These are phyloP conservation scores for Alligator mississippiensis DNA, from an alignment of 2,113 vertebrate genomes.

Conservation along the genomic window DNA sequence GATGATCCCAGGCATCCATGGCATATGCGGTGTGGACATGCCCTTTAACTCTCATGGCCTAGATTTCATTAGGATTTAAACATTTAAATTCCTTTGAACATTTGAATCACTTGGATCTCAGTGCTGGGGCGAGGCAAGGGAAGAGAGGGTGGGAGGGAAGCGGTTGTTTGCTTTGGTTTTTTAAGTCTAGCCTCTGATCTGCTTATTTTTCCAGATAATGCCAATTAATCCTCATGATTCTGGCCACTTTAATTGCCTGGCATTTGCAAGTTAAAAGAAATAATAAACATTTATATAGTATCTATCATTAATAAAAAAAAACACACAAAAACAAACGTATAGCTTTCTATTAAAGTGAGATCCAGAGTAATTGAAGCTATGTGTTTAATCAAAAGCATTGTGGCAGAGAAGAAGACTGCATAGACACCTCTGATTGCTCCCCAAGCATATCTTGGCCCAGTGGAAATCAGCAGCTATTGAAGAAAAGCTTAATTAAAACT, in stretches of 20 bases:
- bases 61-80: background rate
- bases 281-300: background rate
- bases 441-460: constrained; percentile 9
- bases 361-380: background rate
- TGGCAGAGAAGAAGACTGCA: background rate
- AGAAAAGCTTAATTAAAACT: constrained; percentile 55
- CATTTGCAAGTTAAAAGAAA: background rate
- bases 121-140: too few species aligned
- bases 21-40: too few species aligned
- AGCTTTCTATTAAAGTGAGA: constrained; percentile 28
- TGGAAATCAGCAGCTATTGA: constrained; percentile 27
- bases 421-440: background rate
- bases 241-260: background rate
- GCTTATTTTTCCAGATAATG: background rate
- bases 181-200: constrained; percentile 18
- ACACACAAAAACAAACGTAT: background rate
- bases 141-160: too few species aligned
- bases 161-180: background rate
- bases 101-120: background rate
- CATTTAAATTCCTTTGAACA: constrained; percentile 27
- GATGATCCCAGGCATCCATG: too few species aligned
- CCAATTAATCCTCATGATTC: background rate
- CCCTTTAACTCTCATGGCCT: background rate
- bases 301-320: background rate
- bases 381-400: constrained; percentile 17